Evolutionary conservation across 2,888 invertebrate genomes (phyloP).

Genomic region (Halictus quadricinctus): DNA sequence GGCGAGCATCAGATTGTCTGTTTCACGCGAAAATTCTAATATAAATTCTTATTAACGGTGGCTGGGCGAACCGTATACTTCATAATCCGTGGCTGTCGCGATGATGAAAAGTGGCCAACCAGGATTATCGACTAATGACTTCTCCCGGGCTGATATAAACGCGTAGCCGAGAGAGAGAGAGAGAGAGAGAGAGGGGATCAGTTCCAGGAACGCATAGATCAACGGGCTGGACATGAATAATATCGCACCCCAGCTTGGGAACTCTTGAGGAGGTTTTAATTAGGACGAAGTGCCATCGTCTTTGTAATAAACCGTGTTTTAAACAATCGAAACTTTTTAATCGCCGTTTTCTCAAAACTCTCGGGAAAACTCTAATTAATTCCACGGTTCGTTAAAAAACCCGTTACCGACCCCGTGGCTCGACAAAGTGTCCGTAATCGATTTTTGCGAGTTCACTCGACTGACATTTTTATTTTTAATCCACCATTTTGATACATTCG

Average conservation of each 20-base stretch:
- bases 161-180: background rate
- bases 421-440: background rate
- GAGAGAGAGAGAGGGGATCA: background rate
- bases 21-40: constrained; percentile 8
- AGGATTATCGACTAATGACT: constrained; percentile 22
- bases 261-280: constrained; percentile 13
- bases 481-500: too few relatives aligned
- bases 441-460: background rate
- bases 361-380: background rate
- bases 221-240: constrained; percentile 10
- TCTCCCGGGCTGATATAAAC: background rate
- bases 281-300: constrained; percentile 2
- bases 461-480: background rate
- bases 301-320: background rate
- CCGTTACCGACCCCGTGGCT: background rate
- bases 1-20: background rate
- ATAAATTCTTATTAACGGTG: constrained; percentile 29
- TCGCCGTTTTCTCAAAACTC: background rate
- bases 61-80: background rate
- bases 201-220: background rate
- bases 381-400: background rate
- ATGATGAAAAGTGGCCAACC: constrained; percentile 13
- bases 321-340: constrained; percentile 17
- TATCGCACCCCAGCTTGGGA: background rate
- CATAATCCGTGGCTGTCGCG: background rate